These are phyloP conservation scores for Drosophila lacicola DNA, from an alignment of 2,888 invertebrate species.

Conservation along the genomic window DNA sequence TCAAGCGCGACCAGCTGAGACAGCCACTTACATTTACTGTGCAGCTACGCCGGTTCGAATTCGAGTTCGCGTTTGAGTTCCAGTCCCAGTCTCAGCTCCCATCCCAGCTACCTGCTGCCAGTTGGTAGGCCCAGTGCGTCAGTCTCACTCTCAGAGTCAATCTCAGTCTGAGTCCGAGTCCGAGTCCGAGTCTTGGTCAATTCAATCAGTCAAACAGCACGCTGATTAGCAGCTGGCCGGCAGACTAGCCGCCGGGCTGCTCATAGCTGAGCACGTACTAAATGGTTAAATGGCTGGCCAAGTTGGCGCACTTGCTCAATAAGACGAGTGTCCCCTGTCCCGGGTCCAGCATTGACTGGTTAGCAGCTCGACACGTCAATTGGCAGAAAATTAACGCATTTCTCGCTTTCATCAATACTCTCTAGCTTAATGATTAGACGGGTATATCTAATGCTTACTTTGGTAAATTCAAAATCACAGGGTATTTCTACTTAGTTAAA, in stretches of 20 bases:
- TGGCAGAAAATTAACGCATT: constrained; percentile 79
- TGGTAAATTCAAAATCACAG: not conserved
- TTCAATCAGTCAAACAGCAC: constrained; percentile 76
- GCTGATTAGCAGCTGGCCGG: constrained; percentile 72
- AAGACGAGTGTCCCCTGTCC: constrained; percentile 32
- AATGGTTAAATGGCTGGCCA: constrained; percentile 46
- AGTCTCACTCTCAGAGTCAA: constrained; percentile 3
- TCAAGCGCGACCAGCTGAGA: constrained; percentile 58
- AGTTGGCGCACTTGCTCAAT: constrained; percentile 73
- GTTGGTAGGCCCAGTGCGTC: not conserved
- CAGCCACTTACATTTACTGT: constrained; percentile 27
- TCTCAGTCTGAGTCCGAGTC: constrained; percentile 4
- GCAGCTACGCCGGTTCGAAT: not conserved
- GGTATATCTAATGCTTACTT: not conserved
- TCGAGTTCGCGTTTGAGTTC: not conserved
- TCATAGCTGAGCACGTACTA: constrained; percentile 63
- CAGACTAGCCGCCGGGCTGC: constrained; percentile 28
- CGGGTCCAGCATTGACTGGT: constrained; percentile 22
- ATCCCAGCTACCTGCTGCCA: constrained; percentile 1
- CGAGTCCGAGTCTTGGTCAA: constrained; percentile 56
- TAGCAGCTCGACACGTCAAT: constrained; percentile 59
- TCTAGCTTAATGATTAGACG: not conserved
- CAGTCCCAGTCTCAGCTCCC: constrained; percentile 5
- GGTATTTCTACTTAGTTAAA: too few species aligned
- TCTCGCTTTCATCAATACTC: constrained; percentile 69